Conservation (phyloP, 2,888 invertebrate species). For the Ptilodon capucinus region DNA sequence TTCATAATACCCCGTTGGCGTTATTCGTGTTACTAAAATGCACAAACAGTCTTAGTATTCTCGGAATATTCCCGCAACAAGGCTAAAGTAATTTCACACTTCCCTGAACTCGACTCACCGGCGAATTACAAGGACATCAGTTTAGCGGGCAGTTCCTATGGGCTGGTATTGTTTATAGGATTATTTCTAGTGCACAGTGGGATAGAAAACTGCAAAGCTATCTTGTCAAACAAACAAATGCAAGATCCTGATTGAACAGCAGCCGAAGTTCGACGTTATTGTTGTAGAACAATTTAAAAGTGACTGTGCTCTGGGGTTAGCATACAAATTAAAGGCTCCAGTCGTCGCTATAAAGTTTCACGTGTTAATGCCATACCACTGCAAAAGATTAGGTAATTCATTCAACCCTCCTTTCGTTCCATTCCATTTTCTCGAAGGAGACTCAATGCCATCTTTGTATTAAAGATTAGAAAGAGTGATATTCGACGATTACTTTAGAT, state of each 20-base stretch:
- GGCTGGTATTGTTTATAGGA: slow-evolving; percentile 34
- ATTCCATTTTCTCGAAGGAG: slow-evolving; percentile 73
- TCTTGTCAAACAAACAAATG: slow-evolving; percentile 59
- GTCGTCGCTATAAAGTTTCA: slow-evolving; percentile 83
- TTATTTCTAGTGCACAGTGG: slow-evolving; percentile 43
- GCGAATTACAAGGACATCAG: slow-evolving; percentile 84
- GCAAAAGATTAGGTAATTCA: slow-evolving; percentile 81
- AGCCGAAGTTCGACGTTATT: slow-evolving; percentile 85
- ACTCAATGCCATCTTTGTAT: slow-evolving; percentile 59
- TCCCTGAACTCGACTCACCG: slow-evolving; percentile 73
- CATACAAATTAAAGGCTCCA: slow-evolving; percentile 84
- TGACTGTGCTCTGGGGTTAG: slow-evolving; percentile 87
- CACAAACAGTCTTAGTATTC: slow-evolving; percentile 66
- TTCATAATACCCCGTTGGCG: slow-evolving; percentile 24
- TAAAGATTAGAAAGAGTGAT: slow-evolving; percentile 64
- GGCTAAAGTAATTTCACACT: slow-evolving; percentile 87
- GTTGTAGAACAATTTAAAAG: slow-evolving; percentile 87
- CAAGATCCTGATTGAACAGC: slow-evolving; percentile 58
- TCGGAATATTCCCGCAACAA: slow-evolving; percentile 85
- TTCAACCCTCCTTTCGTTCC: slow-evolving; percentile 83
- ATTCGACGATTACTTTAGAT: slow-evolving; percentile 55
- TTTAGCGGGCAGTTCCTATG: slow-evolving; percentile 62
- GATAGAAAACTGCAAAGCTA: slow-evolving; percentile 57
- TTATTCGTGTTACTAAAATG: slow-evolving; percentile 31
- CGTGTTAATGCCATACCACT: slow-evolving; percentile 84